These are phyloP conservation scores for Pelodiscus sinensis DNA, from an alignment of 2,113 vertebrate species.

Conservation along the genomic window DNA sequence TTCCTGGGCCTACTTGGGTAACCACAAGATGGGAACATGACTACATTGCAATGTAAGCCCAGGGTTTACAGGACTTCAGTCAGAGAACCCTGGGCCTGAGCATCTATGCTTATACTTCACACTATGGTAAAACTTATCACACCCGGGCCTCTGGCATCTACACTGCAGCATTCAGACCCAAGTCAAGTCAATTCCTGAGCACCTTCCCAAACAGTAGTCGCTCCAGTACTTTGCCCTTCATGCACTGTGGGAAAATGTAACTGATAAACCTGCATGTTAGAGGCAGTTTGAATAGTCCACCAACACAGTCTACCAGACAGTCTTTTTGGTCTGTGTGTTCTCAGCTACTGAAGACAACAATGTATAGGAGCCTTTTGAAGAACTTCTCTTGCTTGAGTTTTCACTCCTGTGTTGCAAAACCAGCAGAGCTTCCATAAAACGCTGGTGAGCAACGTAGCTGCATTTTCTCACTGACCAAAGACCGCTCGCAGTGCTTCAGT, in stretches of 20 bases:
- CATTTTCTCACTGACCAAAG: neutral
- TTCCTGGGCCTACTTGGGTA: too few species aligned
- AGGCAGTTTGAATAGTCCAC: neutral
- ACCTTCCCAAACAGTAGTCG: neutral
- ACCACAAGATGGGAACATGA: neutral
- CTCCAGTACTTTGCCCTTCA: neutral
- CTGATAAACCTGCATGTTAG: neutral
- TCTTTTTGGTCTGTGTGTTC: neutral
- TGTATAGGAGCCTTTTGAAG: neutral
- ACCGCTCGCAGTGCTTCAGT: neutral
- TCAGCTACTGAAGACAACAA: neutral
- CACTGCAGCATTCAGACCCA: neutral
- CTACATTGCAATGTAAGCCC: neutral
- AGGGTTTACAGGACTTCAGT: neutral
- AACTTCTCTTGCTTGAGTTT: neutral
- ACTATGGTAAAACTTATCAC: neutral
- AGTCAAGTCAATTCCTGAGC: neutral
- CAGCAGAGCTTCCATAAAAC: neutral
- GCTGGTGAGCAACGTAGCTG: neutral
- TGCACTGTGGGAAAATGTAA: neutral
- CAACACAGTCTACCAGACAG: neutral
- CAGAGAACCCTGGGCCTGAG: neutral
- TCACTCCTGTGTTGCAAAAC: neutral
- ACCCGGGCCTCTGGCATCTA: neutral
- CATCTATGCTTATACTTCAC: neutral